phyloP scores from a whole-genome alignment of 2,797 vertebrate species.

The Epinephelus coioides region DNA sequence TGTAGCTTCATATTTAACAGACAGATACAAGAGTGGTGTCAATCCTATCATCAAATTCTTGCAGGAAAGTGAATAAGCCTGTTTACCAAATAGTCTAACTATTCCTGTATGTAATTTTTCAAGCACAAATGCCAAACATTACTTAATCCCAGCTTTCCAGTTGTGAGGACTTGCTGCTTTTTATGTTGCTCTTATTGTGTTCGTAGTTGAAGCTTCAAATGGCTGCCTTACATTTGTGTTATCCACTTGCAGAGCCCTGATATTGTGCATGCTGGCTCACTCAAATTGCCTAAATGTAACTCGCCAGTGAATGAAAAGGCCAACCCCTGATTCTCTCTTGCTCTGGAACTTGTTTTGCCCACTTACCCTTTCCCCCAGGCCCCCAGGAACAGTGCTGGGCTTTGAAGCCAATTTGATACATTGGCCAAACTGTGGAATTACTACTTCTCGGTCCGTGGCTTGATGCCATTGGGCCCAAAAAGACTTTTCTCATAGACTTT shows the following conservation, averaged over 20 bases:
- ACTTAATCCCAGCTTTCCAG: background rate
- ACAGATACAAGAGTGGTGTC: background rate
- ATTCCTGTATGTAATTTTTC: background rate
- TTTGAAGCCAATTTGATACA: too few species aligned
- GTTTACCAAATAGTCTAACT: background rate
- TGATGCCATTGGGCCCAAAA: too few species aligned
- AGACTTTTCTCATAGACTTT: too few species aligned
- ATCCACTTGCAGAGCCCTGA: background rate
- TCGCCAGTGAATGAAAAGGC: too few species aligned
- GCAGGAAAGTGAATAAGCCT: background rate
- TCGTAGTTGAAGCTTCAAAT: background rate
- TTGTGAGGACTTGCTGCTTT: background rate
- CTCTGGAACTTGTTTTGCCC: too few species aligned
- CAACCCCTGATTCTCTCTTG: too few species aligned
- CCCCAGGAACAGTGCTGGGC: too few species aligned
- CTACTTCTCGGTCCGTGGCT: too few species aligned
- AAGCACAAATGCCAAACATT: background rate
- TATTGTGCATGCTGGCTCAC: constrained; percentile 14
- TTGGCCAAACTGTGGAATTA: too few species aligned
- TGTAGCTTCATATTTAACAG: background rate
- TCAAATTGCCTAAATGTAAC: constrained; percentile 3
- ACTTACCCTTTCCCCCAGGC: too few species aligned
- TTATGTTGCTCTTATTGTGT: background rate
- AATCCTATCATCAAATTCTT: background rate
- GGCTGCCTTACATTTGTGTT: background rate